These are phyloP conservation scores for Siniperca scherzeri DNA, from an alignment of 2,797 vertebrate species.

Conservation along the genomic window DNA sequence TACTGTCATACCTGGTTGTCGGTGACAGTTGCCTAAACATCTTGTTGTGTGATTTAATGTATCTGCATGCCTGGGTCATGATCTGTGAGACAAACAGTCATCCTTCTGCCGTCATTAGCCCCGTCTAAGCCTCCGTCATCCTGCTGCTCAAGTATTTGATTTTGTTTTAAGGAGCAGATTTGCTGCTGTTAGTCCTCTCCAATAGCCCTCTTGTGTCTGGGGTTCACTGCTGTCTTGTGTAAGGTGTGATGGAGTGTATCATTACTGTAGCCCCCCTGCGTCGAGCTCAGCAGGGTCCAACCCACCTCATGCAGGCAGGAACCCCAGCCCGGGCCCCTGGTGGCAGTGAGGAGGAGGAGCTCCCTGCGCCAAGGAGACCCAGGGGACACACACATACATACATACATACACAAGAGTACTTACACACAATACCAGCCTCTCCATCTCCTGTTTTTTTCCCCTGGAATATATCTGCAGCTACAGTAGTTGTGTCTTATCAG, in stretches of 20 bases:
- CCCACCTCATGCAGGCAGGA: slow-evolving; percentile 39
- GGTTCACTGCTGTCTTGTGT: slow-evolving; percentile 36
- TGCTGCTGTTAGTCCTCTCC: slow-evolving; percentile 31
- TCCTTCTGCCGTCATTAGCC: not conserved
- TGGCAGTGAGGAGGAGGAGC: slow-evolving; percentile 39
- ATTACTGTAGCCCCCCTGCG: slow-evolving; percentile 56
- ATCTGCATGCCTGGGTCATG: not conserved
- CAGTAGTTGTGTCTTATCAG: slow-evolving; percentile 63
- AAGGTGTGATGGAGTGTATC: slow-evolving; percentile 73
- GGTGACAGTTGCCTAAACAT: not conserved
- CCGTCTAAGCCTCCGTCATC: slow-evolving; percentile 8
- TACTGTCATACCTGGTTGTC: not conserved
- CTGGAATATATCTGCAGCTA: slow-evolving; percentile 45
- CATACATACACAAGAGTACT: not conserved
- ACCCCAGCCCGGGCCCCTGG: slow-evolving; percentile 39
- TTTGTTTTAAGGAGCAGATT: slow-evolving; percentile 35
- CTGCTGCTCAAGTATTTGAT: slow-evolving; percentile 28
- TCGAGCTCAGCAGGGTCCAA: slow-evolving; percentile 47
- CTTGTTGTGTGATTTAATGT: slow-evolving; percentile 8
- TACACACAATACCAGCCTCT: slow-evolving; percentile 24
- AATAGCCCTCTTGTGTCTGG: slow-evolving; percentile 28
- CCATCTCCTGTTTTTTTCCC: slow-evolving; percentile 8
- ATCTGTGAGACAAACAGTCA: not conserved
- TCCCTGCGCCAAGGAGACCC: slow-evolving; percentile 61
- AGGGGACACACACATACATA: slow-evolving; percentile 41